Evolutionary conservation across 2,888 invertebrate species (phyloP).

Genomic region (Ligdia adustata): DNA sequence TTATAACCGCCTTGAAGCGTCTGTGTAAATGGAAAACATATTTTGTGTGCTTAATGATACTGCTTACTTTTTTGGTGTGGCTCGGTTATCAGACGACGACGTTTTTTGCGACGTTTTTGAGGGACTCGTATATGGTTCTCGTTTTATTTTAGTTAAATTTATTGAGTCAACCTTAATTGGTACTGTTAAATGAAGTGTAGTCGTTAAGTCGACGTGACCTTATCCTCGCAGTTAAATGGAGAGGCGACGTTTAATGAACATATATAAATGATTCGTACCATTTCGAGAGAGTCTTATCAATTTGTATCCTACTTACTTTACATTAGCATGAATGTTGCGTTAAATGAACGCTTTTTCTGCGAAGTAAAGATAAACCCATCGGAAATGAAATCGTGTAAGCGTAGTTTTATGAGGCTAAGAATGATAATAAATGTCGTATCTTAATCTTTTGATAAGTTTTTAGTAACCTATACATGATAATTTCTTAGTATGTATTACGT

Average conservation of each 20-base stretch:
- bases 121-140: constrained; percentile 47
- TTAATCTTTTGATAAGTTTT: too few species aligned
- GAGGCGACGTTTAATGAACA: constrained; percentile 39
- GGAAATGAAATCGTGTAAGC: background rate
- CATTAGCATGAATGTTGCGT: constrained; percentile 27
- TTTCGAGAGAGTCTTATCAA: constrained; percentile 34
- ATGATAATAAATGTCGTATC: too few species aligned
- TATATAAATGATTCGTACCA: constrained; percentile 38
- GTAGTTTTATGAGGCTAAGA: background rate
- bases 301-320: constrained; percentile 20
- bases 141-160: constrained; percentile 70
- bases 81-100: constrained; percentile 69
- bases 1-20: constrained; percentile 81
- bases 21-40: constrained; percentile 83
- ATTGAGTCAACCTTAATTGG: constrained; percentile 74
- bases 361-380: background rate
- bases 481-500: too few species aligned
- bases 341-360: constrained; percentile 14
- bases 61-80: constrained; percentile 78
- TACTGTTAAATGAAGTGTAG: constrained; percentile 58
- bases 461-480: too few species aligned
- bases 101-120: constrained; percentile 69
- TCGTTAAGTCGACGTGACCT: constrained; percentile 61
- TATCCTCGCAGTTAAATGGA: constrained; percentile 46
- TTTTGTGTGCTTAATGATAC: constrained; percentile 84